phyloP scores from a whole-genome alignment of 2,888 invertebrate species.

The Agrilus cyanescens region DNA sequence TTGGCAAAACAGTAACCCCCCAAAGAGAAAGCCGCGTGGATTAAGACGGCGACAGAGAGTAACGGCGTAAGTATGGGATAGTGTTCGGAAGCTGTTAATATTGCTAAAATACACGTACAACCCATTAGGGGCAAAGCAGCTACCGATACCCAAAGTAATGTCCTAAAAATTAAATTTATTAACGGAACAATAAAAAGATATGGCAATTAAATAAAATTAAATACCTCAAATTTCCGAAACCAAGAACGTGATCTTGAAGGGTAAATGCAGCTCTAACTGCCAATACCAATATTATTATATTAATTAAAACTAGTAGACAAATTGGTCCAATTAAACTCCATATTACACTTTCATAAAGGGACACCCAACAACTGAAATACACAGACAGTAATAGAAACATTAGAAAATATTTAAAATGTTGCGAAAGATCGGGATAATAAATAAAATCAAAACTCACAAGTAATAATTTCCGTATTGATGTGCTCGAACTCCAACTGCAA shows the following conservation, averaged over 20 bases:
- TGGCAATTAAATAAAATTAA: neutral
- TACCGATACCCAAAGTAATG: slow-evolving; percentile 77
- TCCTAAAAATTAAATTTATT: slow-evolving; percentile 37
- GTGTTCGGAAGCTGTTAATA: slow-evolving; percentile 64
- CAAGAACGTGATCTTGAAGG: slow-evolving; percentile 78
- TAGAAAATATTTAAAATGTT: slow-evolving; percentile 7
- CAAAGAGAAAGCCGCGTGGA: slow-evolving; percentile 74
- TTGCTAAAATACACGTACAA: slow-evolving; percentile 76
- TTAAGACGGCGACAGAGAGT: slow-evolving; percentile 62
- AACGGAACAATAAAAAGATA: slow-evolving; percentile 1
- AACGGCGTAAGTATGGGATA: slow-evolving; percentile 61
- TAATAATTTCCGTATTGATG: slow-evolving; percentile 91
- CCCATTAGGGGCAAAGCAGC: slow-evolving; percentile 75
- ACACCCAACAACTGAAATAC: slow-evolving; percentile 78
- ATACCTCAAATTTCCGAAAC: slow-evolving; percentile 69
- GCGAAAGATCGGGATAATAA: neutral
- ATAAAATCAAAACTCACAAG: slow-evolving; percentile 57
- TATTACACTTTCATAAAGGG: slow-evolving; percentile 83
- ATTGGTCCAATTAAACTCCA: slow-evolving; percentile 94
- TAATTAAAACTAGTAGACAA: slow-evolving; percentile 62
- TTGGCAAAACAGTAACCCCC: slow-evolving; percentile 83
- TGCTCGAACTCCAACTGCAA: slow-evolving; percentile 84
- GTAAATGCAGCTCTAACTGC: slow-evolving; percentile 87
- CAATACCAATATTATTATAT: slow-evolving; percentile 68
- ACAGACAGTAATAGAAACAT: neutral